Conservation (phyloP, 2,888 invertebrate species). For the Drosophila flavopinicola region DNA sequence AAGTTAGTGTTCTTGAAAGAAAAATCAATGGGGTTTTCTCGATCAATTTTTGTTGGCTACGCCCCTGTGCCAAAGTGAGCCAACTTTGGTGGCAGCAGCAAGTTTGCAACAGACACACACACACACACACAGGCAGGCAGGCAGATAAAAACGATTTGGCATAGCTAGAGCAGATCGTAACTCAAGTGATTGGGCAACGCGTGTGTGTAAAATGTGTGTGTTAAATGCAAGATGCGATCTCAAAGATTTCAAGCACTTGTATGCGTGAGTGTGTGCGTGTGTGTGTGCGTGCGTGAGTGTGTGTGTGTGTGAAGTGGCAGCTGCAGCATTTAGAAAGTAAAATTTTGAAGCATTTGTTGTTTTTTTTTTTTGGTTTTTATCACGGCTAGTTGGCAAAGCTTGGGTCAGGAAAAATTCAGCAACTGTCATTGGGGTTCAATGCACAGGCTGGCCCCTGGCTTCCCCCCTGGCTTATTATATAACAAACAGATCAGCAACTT, state of each 20-base stretch:
- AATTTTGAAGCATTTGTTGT: slow-evolving; percentile 48
- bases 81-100: slow-evolving; percentile 32
- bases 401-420: slow-evolving; percentile 74
- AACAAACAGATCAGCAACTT: slow-evolving; percentile 77
- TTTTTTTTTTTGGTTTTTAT: not conserved
- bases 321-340: slow-evolving; percentile 74
- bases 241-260: slow-evolving; percentile 40
- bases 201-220: slow-evolving; percentile 50
- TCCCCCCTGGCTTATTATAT: slow-evolving; percentile 53
- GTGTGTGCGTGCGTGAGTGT: slow-evolving; percentile 15
- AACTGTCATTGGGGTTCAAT: slow-evolving; percentile 79
- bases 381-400: slow-evolving; percentile 6
- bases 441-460: slow-evolving; percentile 50
- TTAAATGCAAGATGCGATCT: slow-evolving; percentile 68
- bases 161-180: slow-evolving; percentile 58
- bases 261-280: slow-evolving; percentile 9
- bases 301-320: slow-evolving; percentile 32
- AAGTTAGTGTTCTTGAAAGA: no score
- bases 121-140: not conserved
- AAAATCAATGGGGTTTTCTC: not conserved
- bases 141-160: slow-evolving; percentile 27
- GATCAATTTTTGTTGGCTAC: slow-evolving; percentile 1
- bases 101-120: slow-evolving; percentile 61
- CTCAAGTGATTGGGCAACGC: slow-evolving; percentile 66
- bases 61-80: slow-evolving; percentile 36